Base-by-base conservation (phyloP, 2,888 invertebrate genomes). In the Acanthoscelides obtectus region DNA sequence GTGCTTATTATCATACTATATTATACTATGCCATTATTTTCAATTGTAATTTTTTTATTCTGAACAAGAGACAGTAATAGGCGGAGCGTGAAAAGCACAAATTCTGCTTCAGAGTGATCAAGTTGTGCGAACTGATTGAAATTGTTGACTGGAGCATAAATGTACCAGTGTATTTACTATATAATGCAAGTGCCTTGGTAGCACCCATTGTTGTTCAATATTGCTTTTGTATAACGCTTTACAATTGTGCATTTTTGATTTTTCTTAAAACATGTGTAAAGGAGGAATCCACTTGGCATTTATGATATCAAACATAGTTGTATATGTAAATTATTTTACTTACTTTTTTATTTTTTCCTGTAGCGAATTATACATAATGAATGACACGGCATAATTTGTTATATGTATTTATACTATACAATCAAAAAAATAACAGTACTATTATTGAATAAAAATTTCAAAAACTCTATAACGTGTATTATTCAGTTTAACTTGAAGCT, bases 361-460 rank as follows among this genome's bases (percentile, higher is more conserved):
- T 76, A 80, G 81, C 81, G 81, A 80, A 76, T 77, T 80, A 80
- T 81, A 78, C 75, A 80, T 81, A 81, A 81, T 82, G 80, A 81
- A 81, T 81, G 79, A 79, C 80, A 80, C 77, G 77, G 78, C 79
- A 81, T 78, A 79, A 80, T 80, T 80, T 80, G 80, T 81, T 80
- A 79, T 77, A 81, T 81, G 78, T 79, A 79, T 79, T 79, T 80
- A 80, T 80, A 77, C 74, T 45, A 72, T 66, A 69, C 67, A 69
- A 72, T 74, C 72, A 72, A 75, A 69, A 45, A 76, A 76, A 75
- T 77, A 77, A 77, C 77, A 75, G 74, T 77, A 77, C 73, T 77
- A 77, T 75, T 77, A 75, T 72, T 71, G 66, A 75, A 75, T 75
- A 77, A 75, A 75, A 74, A 72, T 70, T 68, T 75, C 74, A 75